Evolutionary conservation across 2,888 invertebrate genomes (phyloP), one percentile per base, ranked within the genome.

Genomic region (Amblyjoppa proteus): DNA sequence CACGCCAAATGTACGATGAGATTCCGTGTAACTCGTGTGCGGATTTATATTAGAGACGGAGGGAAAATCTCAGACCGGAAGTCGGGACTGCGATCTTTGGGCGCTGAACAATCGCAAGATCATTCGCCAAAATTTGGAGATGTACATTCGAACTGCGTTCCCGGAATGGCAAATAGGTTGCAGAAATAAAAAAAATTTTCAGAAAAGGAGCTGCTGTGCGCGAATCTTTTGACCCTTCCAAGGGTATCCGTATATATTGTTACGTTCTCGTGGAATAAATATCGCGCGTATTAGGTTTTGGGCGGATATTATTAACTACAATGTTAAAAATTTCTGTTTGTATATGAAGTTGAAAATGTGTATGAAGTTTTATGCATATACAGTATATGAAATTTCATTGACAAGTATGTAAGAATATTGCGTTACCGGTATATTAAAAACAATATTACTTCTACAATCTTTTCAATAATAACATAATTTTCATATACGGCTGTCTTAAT

Each of bases 1-100:
- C 25, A 20, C 49, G 79, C 79, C 79, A 79, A 71, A 71, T 73
- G 66, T 13, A 9, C 49, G 3, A 51, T 34, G 51, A 20, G 16
- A 49, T n/a, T 45, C 34, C 7, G n/a, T 53, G 9, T n/a, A 71
- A 11, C 38, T 53, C 66, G n/a, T 13, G 2, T 3, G 66, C 11
- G 11, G 6, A 58, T 58, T 41, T 38, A 61, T 16, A 4, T 49
- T 1, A 0, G 45, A 74, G 64, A 13, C 16, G 34, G 38, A 3
- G 13, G 49, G 51, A 53, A 66, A 68, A 53, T 68, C 41, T 53
- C 51, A 56, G 38, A 34, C 16, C 25, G 38, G 4, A 49, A 75
- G 20, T 66, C 66, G 49, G 31, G 11, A 58, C 31, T 75, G n/a
- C 28, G 49, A 45, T 75, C 49, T 49, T 7, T 51, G n/a, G 2